phyloP scores from a whole-genome alignment of 2,888 invertebrate genomes.

The Stenodema calcarata region DNA sequence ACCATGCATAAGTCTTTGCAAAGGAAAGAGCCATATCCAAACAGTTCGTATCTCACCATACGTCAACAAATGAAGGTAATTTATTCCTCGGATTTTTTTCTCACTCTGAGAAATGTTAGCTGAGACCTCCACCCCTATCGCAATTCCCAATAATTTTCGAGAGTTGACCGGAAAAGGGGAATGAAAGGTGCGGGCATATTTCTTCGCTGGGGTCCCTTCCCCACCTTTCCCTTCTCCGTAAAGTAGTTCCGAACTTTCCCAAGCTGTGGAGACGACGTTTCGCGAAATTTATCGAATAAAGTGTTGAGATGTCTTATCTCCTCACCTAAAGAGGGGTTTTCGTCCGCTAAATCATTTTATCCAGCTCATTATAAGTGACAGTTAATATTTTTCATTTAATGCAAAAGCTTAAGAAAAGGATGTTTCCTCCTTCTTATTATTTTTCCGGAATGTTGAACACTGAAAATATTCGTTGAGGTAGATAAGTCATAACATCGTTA shows the following conservation, averaged over 20 bases:
- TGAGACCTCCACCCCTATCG: neutral
- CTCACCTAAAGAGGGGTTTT: neutral
- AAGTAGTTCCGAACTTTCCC: constrained; percentile 10
- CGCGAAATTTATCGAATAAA: constrained; percentile 11
- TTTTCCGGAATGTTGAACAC: neutral
- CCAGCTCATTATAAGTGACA: constrained; percentile 9
- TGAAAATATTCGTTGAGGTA: neutral
- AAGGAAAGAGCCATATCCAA: no score
- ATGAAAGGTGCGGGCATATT: constrained; percentile 9
- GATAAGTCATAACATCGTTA: neutral
- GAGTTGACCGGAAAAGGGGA: constrained; percentile 7
- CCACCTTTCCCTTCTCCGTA: neutral
- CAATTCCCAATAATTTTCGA: neutral
- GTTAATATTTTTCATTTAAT: neutral
- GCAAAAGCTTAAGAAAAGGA: neutral
- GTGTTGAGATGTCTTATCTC: constrained; percentile 11
- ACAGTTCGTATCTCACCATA: no score
- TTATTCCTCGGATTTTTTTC: neutral
- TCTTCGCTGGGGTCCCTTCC: neutral
- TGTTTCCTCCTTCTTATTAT: neutral
- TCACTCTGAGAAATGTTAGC: neutral
- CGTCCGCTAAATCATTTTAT: constrained; percentile 17
- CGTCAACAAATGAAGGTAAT: neutral
- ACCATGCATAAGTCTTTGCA: no score
- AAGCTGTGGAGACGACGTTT: constrained; percentile 10